Evolutionary conservation across 35 echinoderm and acorn worm genomes (phyloP), one percentile per base, ranked within the genome.

Genomic region (Apostichopus californicus): DNA sequence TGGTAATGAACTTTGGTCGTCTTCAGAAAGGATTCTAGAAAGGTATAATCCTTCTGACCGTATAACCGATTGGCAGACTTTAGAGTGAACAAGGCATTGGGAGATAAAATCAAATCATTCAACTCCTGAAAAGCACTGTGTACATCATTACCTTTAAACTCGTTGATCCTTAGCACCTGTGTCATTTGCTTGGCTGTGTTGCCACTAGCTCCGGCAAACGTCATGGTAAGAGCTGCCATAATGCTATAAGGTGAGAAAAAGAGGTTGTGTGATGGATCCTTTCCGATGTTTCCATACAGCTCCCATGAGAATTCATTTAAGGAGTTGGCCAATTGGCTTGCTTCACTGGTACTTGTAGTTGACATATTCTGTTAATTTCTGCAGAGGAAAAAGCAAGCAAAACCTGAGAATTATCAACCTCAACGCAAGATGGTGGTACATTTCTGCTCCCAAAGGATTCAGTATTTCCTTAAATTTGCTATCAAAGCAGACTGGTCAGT

Each of bases 31-130:
- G 15, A 82, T 77, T 73, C 61, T 92, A 73, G 28, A 2, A 34
- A 34, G 28, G 28, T 34, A 2, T 34, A 34, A 2, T 34, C 28
- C 28, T 34, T 34, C 24, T 95, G 94, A 2, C 86, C 93, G 80
- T 92, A 97, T 2, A 97, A 70, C 18, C 91, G 77, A 60, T 97
- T 97, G 59, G 93, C 95, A 65, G 86, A 70, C 73, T 91, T 81
- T 17, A 97, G 86, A 0, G 28, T 86, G 60, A 93, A 95, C 24
- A 18, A 34, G 0, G 15, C 21, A 68, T 90, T 64, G 28, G 90
- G 5, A 13, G 80, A 28, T 77, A 92, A 94, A 34, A 34, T 34
- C 28, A 34, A 34, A 34, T 34, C 28, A 34, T 34, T 2, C 0
- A 34, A 34, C 28, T 34, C 28, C 28, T 34, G 28, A 34, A 34